Percentiles rank a stretch among this genome's conserved stretches.
These are phyloP conservation scores for Yponomeuta sedellus DNA, from an alignment of 2,888 invertebrate genomes.

Conservation along the genomic window DNA sequence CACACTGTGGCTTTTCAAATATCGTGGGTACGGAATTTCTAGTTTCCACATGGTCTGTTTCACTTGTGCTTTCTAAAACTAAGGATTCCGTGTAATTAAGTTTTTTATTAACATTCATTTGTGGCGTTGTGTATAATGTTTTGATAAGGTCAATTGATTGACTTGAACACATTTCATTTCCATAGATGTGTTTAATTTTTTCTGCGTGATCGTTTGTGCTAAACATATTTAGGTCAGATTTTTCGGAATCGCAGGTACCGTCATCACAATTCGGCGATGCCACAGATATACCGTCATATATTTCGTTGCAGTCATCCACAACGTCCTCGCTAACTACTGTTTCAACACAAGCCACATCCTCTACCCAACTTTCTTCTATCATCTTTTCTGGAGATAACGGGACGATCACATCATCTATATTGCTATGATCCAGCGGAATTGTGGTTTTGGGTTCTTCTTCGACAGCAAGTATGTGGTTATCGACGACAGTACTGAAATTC, in stretches of 20 bases:
- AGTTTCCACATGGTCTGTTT: background rate
- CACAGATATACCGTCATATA: slow-evolving; percentile 22
- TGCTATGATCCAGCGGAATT: background rate
- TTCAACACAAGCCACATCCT: slow-evolving; percentile 64
- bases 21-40: background rate
- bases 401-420: slow-evolving; percentile 22
- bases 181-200: slow-evolving; percentile 49
- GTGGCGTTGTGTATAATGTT: slow-evolving; percentile 54
- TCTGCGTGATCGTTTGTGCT: slow-evolving; percentile 37
- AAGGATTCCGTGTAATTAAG: slow-evolving; percentile 34
- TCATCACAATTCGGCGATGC: background rate
- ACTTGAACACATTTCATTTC: slow-evolving; percentile 46
- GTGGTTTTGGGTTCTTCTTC: background rate
- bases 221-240: slow-evolving; percentile 26
- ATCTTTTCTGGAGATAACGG: slow-evolving; percentile 34
- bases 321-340: slow-evolving; percentile 65
- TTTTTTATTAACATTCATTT: slow-evolving; percentile 57
- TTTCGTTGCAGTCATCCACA: slow-evolving; percentile 44
- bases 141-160: slow-evolving; percentile 48
- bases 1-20: background rate
- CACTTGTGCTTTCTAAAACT: slow-evolving; percentile 7
- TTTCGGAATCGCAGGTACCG: background rate
- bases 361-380: slow-evolving; percentile 56
- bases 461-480: slow-evolving; percentile 13
- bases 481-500: slow-evolving; percentile 30